phyloP scores from a whole-genome alignment of 2,113 vertebrate genomes.

The Hemiprocne comata region DNA sequence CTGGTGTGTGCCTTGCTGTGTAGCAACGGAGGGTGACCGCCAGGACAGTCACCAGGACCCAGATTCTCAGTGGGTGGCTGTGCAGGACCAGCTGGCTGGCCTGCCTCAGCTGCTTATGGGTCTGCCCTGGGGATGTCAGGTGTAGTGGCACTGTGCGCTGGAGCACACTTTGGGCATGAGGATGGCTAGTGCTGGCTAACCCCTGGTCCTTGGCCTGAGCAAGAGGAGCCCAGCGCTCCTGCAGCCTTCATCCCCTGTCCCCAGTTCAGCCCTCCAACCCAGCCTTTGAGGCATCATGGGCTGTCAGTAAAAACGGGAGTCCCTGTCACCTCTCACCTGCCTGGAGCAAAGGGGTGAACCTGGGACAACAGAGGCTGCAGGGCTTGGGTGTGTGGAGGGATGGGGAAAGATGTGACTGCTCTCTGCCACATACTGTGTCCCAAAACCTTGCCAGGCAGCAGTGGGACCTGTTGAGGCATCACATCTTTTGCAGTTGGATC shows the following conservation, averaged over 20 bases:
- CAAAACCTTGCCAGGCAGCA: neutral
- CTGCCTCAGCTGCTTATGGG: neutral
- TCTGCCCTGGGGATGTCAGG: neutral
- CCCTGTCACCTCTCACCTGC: neutral
- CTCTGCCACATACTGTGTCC: neutral
- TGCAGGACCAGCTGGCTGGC: neutral
- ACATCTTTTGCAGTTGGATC: neutral
- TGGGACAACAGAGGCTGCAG: neutral
- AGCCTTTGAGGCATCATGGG: neutral
- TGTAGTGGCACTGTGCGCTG: neutral
- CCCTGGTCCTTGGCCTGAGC: fast-evolving
- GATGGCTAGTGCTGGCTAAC: neutral
- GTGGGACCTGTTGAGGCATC: neutral
- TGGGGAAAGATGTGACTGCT: neutral
- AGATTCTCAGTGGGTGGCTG: fast-evolving
- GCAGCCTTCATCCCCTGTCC: neutral
- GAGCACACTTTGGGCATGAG: neutral
- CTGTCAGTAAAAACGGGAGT: neutral
- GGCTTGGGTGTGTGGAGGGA: neutral
- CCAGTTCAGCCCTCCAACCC: neutral
- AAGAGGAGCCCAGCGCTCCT: neutral
- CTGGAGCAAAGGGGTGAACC: neutral
- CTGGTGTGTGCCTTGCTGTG: fast-evolving
- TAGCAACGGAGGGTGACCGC: neutral
- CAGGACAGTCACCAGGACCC: neutral